These are phyloP conservation scores for Hiodon tergisus DNA, from an alignment of 2,113 vertebrate species.

Conservation along the genomic window DNA sequence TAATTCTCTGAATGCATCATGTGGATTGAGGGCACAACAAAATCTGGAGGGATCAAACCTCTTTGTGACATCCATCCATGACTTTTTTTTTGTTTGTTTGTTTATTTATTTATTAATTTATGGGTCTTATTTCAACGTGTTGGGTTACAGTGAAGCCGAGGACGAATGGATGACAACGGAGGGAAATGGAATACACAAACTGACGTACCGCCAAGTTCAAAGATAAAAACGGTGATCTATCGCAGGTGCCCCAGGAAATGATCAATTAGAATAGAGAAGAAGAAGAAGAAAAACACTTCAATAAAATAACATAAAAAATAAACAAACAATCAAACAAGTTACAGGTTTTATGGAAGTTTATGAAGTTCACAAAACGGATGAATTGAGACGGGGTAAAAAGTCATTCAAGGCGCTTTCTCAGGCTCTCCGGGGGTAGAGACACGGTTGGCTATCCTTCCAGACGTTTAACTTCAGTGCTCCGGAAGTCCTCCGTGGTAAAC, in stretches of 20 bases:
- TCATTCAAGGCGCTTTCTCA: too few relatives aligned
- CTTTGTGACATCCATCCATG: slow-evolving; percentile 54
- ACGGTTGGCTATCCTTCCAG: too few relatives aligned
- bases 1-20: slow-evolving; percentile 75
- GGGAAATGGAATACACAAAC: slow-evolving; percentile 57
- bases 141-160: slow-evolving; percentile 57
- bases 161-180: slow-evolving; percentile 59
- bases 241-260: slow-evolving; percentile 55
- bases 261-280: slow-evolving; percentile 46
- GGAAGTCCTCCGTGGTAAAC: too few relatives aligned
- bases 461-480: too few relatives aligned
- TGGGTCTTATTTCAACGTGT: slow-evolving; percentile 58
- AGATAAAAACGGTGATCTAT: slow-evolving; percentile 61
- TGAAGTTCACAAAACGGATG: too few relatives aligned
- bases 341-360: too few relatives aligned
- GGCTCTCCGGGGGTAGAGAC: too few relatives aligned
- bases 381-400: too few relatives aligned
- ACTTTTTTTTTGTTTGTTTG: slow-evolving; percentile 49
- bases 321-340: too few relatives aligned
- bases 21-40: slow-evolving; percentile 65
- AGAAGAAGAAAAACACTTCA: not conserved
- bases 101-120: slow-evolving; percentile 63
- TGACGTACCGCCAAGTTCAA: slow-evolving; percentile 55
- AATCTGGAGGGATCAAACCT: slow-evolving; percentile 60
- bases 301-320: too few relatives aligned